A percentile compares a stretch with the other conserved stretches of the same genome.
These are phyloP conservation scores for Neotoma lepida DNA, from an alignment of 2,113 vertebrate genomes.

Conservation along the genomic window DNA sequence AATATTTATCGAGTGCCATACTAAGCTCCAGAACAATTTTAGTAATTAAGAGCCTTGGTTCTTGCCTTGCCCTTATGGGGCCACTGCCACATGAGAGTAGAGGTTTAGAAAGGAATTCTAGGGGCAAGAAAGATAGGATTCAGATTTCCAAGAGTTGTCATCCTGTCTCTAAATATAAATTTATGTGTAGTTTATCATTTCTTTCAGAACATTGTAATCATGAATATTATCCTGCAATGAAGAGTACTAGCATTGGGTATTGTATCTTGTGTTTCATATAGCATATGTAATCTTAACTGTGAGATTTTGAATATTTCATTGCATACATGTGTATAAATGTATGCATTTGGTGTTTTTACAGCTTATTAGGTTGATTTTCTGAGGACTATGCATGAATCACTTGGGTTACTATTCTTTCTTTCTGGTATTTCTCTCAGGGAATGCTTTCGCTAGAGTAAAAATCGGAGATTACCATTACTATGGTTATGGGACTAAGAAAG, in stretches of 20 bases:
- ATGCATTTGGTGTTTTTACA: neutral
- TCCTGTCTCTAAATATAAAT: constrained; percentile 4
- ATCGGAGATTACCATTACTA: constrained; percentile 83
- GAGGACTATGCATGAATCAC: neutral
- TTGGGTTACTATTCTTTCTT: constrained; percentile 44
- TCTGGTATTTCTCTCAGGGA: constrained; percentile 78
- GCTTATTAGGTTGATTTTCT: constrained; percentile 31
- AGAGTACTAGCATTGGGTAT: neutral
- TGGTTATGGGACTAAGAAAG: constrained; percentile 79
- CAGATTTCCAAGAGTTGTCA: neutral
- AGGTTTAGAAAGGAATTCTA: neutral
- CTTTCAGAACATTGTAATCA: constrained; percentile 23
- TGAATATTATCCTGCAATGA: neutral
- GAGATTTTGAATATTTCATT: neutral
- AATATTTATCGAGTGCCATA: constrained; percentile 28
- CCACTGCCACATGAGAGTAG: neutral
- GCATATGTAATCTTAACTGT: constrained; percentile 25
- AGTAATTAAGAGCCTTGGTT: constrained; percentile 7
- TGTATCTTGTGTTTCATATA: neutral
- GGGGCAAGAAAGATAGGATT: neutral
- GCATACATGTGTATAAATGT: neutral
- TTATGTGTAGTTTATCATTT: neutral
- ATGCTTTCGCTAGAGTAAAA: constrained; percentile 81
- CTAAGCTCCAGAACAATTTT: neutral
- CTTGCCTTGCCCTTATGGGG: neutral